Conservation (phyloP, 1,140 invertebrate species). For the Aphelenchoides fujianensis region DNA sequence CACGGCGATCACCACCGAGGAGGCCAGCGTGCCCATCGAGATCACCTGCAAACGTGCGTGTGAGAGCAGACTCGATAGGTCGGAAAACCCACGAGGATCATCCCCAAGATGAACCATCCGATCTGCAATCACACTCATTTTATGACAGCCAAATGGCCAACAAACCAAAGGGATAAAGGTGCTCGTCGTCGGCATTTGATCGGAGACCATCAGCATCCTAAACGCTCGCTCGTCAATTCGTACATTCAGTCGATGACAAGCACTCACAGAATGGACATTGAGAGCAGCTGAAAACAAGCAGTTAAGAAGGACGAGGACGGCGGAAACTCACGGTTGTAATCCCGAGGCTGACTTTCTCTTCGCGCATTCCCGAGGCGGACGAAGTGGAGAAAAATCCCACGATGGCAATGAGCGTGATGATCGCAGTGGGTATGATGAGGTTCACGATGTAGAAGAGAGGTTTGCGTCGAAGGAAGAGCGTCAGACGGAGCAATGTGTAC, state of each 20-base stretch:
- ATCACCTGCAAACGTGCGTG: conserved; percentile 26
- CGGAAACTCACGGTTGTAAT: conserved; percentile 33
- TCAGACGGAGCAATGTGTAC: conserved; percentile 57
- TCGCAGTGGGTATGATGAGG: conserved; percentile 53
- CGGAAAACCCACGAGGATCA: conserved; percentile 50
- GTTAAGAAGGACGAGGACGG: neutral
- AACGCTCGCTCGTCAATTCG: too few species aligned
- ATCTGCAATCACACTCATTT: conserved; percentile 17
- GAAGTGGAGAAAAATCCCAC: conserved; percentile 47
- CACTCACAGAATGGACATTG: conserved; percentile 61
- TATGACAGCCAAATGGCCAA: neutral
- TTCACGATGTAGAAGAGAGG: conserved; percentile 57
- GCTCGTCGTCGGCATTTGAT: conserved; percentile 62
- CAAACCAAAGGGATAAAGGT: too few species aligned
- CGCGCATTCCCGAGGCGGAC: conserved; percentile 47
- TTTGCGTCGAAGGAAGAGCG: conserved; percentile 54
- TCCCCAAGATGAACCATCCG: conserved; percentile 59
- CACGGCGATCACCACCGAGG: conserved; percentile 57
- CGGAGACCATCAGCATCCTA: conserved; percentile 61
- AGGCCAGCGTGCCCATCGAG: conserved; percentile 57
- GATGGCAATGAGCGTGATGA: conserved; percentile 61
- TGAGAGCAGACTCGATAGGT: conserved; percentile 18
- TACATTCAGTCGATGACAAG: too few species aligned
- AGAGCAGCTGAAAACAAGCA: conserved; percentile 40
- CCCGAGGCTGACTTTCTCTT: conserved; percentile 51